These are phyloP conservation scores for Pelosia muscerda DNA, from an alignment of 2,888 invertebrate species.

Conservation along the genomic window DNA sequence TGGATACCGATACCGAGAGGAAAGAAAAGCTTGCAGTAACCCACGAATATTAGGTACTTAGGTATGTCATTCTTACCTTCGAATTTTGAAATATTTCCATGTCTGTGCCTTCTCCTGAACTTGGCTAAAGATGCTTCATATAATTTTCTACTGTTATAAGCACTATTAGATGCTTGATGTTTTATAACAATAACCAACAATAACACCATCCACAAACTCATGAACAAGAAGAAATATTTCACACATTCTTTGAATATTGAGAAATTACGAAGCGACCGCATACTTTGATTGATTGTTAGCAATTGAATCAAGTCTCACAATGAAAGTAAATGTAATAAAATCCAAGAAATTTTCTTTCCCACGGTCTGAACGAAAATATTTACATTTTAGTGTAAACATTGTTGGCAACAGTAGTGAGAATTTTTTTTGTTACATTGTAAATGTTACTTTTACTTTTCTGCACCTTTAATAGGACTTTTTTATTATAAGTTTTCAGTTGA, in stretches of 20 bases:
- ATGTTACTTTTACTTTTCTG: not conserved
- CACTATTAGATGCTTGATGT: conserved; percentile 5
- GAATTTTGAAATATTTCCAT: not conserved
- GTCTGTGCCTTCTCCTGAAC: not conserved
- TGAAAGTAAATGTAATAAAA: not conserved
- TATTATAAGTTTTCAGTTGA: too few relatives aligned
- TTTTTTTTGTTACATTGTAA: not conserved
- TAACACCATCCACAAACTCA: conserved; percentile 8
- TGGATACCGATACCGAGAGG: too few relatives aligned
- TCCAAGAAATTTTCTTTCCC: conserved; percentile 8
- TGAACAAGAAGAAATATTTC: conserved; percentile 12
- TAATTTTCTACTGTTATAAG: not conserved
- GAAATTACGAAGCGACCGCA: conserved; percentile 5
- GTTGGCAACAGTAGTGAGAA: not conserved
- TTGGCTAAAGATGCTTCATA: conserved; percentile 8
- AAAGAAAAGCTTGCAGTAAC: too few relatives aligned
- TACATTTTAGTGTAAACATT: not conserved
- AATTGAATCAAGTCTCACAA: conserved; percentile 3
- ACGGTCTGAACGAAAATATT: conserved; percentile 11
- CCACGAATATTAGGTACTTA: too few relatives aligned
- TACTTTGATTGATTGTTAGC: not conserved
- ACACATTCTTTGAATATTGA: conserved; percentile 8
- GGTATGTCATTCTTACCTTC: not conserved
- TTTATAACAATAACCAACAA: not conserved
- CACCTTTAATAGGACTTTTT: not conserved